Evolutionary conservation across 1,140 invertebrate species (phyloP), one percentile per base, ranked within the genome.

Genomic region (Drosophila carrolli): DNA sequence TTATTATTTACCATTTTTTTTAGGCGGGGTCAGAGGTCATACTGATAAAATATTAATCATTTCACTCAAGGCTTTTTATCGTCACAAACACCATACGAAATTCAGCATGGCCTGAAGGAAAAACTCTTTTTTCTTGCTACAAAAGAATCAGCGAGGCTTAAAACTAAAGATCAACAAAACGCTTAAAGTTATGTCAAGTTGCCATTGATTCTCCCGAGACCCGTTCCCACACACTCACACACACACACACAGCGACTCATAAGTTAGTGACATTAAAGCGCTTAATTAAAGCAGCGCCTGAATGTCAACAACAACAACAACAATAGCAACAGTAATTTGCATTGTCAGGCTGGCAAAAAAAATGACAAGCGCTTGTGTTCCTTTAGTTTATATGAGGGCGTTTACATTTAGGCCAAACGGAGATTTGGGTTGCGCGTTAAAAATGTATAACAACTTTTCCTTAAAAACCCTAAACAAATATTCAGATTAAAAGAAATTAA

Each of bases 231-330:
- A 50, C 43, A 35, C 58, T 53, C 38, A 16, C 56, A 46, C 11
- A 23, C 37, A 35, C 11, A 38, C 19, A n/a, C 38, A 19, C 38
- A 16, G 41, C 50, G 60, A 50, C 72, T 63, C 84, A 75, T 78
- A 89, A 89, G 84, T 80, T 84, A 74, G 47, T 83, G 84, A 75
- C 84, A 84, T 84, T 88, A 88, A 84, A 84, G 84, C 84, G 80
- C 84, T 89, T 88, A 84, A 88, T 88, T 88, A 89, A 88, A 68
- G 84, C 57, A 89, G 67, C 50, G 61, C 56, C 73, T 71, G 85
- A 78, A 72, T 81, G 82, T 75, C 60, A 82, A 62, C 73, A 82
- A 56, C 40, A 81, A 56, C 40, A 81, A 59, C 35, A 46, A 56
- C 63, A 59, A 47, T 13, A 43, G 46, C 14, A 78, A 43, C 40